phyloP scores from a whole-genome alignment of 2,888 invertebrate species.

The Chalcosyrphus nemorum region DNA sequence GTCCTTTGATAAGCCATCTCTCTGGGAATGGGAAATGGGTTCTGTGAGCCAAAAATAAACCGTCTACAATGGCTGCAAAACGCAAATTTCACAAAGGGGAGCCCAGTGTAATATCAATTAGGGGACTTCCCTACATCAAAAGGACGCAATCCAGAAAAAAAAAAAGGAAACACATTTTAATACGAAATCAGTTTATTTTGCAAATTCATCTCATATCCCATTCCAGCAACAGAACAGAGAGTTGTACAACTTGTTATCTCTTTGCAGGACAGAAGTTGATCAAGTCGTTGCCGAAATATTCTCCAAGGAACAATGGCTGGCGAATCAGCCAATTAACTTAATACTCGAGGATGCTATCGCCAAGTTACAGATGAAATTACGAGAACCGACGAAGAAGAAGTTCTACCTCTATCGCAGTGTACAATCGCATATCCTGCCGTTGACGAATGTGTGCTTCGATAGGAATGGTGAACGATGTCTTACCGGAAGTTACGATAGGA shows the following conservation, averaged over 20 bases:
- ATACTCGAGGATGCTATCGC: conserved; percentile 84
- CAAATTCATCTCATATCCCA: conserved; percentile 32
- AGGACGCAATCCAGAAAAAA: too few relatives aligned
- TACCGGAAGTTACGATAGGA: conserved; percentile 92
- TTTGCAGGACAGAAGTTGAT: conserved; percentile 84
- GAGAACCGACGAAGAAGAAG: conserved; percentile 85
- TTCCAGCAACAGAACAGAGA: too few relatives aligned
- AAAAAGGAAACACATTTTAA: neutral
- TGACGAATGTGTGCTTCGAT: conserved; percentile 89
- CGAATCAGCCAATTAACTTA: conserved; percentile 65
- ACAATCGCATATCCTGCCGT: conserved; percentile 87
- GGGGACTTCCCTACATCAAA: neutral
- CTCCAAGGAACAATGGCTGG: conserved; percentile 81
- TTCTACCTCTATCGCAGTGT: conserved; percentile 87
- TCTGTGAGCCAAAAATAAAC: neutral
- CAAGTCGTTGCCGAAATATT: conserved; percentile 83
- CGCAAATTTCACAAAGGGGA: neutral
- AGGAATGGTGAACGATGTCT: conserved; percentile 88
- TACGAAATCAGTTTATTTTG: conserved; percentile 20
- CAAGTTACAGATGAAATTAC: conserved; percentile 86
- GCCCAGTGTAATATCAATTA: conserved; percentile 30
- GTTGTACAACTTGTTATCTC: conserved; percentile 32
- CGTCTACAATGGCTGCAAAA: neutral
- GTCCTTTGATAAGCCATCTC: conserved; percentile 23
- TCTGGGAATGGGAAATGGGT: neutral